Evolutionary conservation across 2,797 vertebrate genomes (phyloP).

Genomic region (Helarctos malayanus): DNA sequence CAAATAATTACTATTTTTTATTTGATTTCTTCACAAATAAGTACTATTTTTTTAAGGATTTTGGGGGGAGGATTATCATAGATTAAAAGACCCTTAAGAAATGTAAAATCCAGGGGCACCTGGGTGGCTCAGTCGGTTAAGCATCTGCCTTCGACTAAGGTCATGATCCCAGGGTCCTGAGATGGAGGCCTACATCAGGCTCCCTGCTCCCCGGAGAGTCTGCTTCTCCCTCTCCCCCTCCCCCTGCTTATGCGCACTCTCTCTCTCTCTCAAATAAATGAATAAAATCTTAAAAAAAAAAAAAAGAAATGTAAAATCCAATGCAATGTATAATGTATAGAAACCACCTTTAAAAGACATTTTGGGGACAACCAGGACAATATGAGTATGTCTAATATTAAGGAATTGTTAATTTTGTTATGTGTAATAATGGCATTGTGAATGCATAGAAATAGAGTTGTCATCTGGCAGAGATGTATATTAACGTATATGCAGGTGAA

Average conservation of each 20-base stretch:
- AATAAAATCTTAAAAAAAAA: too few relatives aligned
- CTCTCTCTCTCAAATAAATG: too few relatives aligned
- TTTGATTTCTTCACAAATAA: background rate
- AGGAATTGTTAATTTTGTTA: slow-evolving; percentile 2
- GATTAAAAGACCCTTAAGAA: slow-evolving; percentile 2
- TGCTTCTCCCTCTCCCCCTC: too few relatives aligned
- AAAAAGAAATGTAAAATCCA: background rate
- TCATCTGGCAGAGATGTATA: background rate
- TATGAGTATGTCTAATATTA: background rate
- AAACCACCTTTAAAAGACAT: slow-evolving; percentile 32
- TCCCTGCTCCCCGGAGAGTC: too few relatives aligned
- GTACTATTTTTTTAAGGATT: background rate
- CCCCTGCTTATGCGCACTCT: too few relatives aligned
- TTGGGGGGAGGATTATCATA: background rate
- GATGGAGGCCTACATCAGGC: too few relatives aligned
- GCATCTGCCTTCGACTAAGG: too few relatives aligned
- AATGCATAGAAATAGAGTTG: background rate
- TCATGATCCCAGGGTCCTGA: too few relatives aligned
- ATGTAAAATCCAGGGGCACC: background rate
- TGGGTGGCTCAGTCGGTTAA: too few relatives aligned
- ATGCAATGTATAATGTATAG: background rate
- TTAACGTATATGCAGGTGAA: background rate
- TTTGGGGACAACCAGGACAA: background rate
- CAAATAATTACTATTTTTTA: background rate
- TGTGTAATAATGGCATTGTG: background rate